These are phyloP conservation scores for Drosophila arawakana DNA, from an alignment of 1,140 invertebrate genomes.

Conservation along the genomic window DNA sequence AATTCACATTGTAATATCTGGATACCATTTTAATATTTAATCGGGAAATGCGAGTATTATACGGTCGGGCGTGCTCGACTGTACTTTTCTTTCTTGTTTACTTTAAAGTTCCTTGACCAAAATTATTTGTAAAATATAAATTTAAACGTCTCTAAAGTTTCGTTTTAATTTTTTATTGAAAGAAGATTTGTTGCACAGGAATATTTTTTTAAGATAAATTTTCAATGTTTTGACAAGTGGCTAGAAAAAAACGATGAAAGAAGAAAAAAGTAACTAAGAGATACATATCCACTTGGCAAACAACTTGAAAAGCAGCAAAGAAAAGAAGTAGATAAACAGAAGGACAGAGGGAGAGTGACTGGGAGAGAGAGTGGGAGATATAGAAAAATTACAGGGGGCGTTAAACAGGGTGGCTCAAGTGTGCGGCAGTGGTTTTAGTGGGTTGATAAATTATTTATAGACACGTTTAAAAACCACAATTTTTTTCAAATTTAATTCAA, in stretches of 20 bases:
- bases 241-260: background rate
- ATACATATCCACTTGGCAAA: constrained; percentile 10
- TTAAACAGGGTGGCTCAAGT: background rate
- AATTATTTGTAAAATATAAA: too few species aligned
- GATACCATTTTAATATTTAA: too few species aligned
- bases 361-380: background rate
- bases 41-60: too few species aligned
- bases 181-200: too few species aligned
- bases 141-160: too few species aligned
- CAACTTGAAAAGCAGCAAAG: background rate
- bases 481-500: background rate
- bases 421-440: background rate
- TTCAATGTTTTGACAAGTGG: constrained; percentile 13
- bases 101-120: too few species aligned
- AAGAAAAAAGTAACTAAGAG: constrained; percentile 37
- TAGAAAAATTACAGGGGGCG: background rate
- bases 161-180: too few species aligned
- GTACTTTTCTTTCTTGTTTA: too few species aligned
- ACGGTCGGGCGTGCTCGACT: too few species aligned
- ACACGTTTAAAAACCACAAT: constrained; percentile 55
- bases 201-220: too few species aligned
- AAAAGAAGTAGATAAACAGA: constrained; percentile 9
- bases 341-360: constrained; percentile 1
- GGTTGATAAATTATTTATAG: constrained; percentile 59
- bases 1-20: too few species aligned